Conservation (phyloP, 2,113 vertebrate genomes). For the Mesocricetus auratus region DNA sequence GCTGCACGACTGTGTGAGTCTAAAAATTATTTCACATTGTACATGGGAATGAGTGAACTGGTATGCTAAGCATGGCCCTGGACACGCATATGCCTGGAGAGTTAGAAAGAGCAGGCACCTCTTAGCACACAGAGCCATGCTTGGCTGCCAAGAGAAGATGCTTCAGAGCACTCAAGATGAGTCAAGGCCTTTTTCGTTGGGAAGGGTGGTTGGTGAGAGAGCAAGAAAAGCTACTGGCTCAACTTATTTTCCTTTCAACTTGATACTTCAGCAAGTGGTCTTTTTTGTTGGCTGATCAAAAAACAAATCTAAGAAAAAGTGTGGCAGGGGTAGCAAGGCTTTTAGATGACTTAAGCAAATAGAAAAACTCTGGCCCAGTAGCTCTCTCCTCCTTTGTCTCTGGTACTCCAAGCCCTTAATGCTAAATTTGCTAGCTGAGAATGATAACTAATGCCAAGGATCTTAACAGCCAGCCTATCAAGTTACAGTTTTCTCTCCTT, state of each 20-base stretch:
- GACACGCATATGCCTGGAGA: conserved; percentile 13
- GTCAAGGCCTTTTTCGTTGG: not conserved
- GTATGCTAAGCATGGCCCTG: not conserved
- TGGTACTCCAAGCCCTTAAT: not conserved
- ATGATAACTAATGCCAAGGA: conserved; percentile 43
- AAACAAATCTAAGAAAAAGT: not conserved
- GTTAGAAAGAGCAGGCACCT: not conserved
- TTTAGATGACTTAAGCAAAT: not conserved
- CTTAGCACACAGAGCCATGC: not conserved
- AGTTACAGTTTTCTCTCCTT: conserved; percentile 4
- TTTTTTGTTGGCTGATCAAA: conserved; percentile 28
- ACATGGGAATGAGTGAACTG: conserved; percentile 38
- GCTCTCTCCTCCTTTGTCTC: not conserved
- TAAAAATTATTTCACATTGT: conserved; percentile 13
- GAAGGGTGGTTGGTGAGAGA: conserved; percentile 2
- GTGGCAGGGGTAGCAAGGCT: not conserved
- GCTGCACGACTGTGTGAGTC: conserved; percentile 41
- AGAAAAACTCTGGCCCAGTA: not conserved
- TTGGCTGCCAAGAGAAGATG: not conserved
- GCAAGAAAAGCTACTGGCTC: conserved; percentile 4
- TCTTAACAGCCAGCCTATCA: not conserved
- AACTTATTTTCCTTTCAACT: not conserved
- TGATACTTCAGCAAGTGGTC: conserved; percentile 33
- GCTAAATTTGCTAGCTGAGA: conserved; percentile 60
- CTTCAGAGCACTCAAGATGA: not conserved